A percentile compares a stretch with the other conserved stretches of the same genome.
phyloP scores from a whole-genome alignment of 2,888 invertebrate genomes.

The Synanthedon tipuliformis region DNA sequence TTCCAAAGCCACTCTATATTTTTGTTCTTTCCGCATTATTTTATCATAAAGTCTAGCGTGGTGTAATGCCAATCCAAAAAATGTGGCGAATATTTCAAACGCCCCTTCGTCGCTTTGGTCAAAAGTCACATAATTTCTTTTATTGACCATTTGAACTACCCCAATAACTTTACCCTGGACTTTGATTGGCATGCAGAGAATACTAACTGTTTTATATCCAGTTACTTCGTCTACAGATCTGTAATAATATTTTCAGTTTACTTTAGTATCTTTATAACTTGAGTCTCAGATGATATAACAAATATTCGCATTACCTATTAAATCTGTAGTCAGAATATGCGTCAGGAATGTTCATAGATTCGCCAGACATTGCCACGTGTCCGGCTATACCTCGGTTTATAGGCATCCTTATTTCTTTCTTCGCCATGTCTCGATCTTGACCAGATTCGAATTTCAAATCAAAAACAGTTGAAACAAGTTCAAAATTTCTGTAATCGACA shows the following conservation, averaged over 20 bases:
- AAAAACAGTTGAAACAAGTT: conserved; percentile 86
- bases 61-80: conserved; percentile 87
- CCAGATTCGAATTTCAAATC: conserved; percentile 66
- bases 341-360: conserved; percentile 84
- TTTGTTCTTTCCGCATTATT: conserved; percentile 84
- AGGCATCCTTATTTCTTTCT: conserved; percentile 75
- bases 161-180: conserved; percentile 83
- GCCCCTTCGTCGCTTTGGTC: conserved; percentile 80
- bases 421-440: conserved; percentile 30
- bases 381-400: conserved; percentile 85
- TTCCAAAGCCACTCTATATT: conserved; percentile 83
- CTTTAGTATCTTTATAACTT: neutral
- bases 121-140: conserved; percentile 66
- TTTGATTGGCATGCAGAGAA: conserved; percentile 89
- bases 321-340: conserved; percentile 84
- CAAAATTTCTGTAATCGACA: conserved; percentile 77
- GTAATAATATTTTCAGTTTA: conserved; percentile 5
- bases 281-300: neutral
- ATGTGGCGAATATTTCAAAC: conserved; percentile 86
- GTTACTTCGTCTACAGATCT: conserved; percentile 76
- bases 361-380: conserved; percentile 82
- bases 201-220: conserved; percentile 77
- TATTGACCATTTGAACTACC: conserved; percentile 89
- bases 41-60: conserved; percentile 88
- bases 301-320: conserved; percentile 58